phyloP scores from a whole-genome alignment of 2,888 invertebrate genomes.

The Phymatocera aterrima region DNA sequence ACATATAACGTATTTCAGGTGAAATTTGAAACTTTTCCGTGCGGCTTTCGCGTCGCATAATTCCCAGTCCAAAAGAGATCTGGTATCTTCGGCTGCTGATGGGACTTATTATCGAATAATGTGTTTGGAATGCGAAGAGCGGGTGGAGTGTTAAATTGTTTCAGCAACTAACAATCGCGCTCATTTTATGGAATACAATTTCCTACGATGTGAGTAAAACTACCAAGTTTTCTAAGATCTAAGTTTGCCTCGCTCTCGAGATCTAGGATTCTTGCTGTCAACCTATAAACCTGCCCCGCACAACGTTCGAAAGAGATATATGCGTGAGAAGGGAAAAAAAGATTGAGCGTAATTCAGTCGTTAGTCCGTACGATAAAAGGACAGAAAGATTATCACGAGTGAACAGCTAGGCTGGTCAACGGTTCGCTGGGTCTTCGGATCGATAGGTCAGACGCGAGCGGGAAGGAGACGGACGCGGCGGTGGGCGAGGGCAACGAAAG shows the following conservation, averaged over 20 bases:
- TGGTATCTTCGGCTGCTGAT: background rate
- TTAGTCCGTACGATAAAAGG: constrained; percentile 11
- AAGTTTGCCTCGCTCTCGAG: background rate
- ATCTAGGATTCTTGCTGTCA: constrained; percentile 11
- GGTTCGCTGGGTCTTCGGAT: constrained; percentile 17
- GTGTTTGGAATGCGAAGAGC: background rate
- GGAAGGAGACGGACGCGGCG: background rate
- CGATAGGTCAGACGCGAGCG: constrained; percentile 25
- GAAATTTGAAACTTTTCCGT: no score
- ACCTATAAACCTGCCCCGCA: background rate
- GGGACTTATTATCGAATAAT: background rate
- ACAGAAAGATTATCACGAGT: constrained; percentile 38
- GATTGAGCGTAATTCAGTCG: constrained; percentile 26
- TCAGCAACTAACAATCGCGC: background rate
- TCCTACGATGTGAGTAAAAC: background rate
- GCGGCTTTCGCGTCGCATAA: no score
- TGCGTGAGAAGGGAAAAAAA: background rate
- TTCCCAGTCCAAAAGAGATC: no score
- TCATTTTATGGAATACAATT: background rate
- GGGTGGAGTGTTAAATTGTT: background rate
- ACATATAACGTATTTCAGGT: background rate
- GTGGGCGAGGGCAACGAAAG: background rate
- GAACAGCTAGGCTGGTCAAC: constrained; percentile 24
- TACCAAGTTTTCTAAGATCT: background rate
- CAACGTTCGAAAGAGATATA: background rate